Base-by-base conservation (phyloP, 1,140 invertebrate genomes). In the Drosophila orena region DNA sequence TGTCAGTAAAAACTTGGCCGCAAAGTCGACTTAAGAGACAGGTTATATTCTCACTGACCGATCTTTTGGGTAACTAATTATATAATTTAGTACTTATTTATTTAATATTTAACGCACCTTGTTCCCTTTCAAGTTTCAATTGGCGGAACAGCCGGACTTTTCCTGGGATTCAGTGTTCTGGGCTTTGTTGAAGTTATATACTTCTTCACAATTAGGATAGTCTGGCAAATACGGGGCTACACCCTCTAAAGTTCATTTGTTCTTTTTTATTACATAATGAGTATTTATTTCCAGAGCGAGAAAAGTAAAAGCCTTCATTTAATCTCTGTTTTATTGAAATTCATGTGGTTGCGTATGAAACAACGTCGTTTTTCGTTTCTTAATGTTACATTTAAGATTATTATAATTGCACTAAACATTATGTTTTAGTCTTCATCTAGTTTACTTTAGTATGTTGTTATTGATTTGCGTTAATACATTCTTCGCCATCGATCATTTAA, bases 111-210 rank as follows among this genome's bases (percentile, higher is more conserved):
- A 4, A 1, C 4, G 4, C 4, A 30, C 20, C 7, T 20, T 11
- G 0, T 12, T 12, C 8, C 3, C 1, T 46, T 46, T 53, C 12
- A 93, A 78, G 95, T 95, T 76, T 94, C 95, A 11, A 94, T 96
- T 15, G 96, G 95, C 17, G 94, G 95, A 14, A 95, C 95, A 90
- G 95, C 95, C 1, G 95, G 95, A 2, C 84, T 96, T 2, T 96
- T 96, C 80, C 93, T 96, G 0, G 95, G 95, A 3, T 95, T 95
- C 65, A 95, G 95, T 69, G 94, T 96, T 0, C 90, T 96, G 12
- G 95, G 95, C 52, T 94, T 95, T 66, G 93, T 95, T 60, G 95
- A 96, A 84, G 93, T 96, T 24, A 52, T 96, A 1, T 96, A 96
- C 64, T 95, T 95, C 65, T 93, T 94, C 17, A 94, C 94, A 0